These are phyloP conservation scores for Athalia cordata DNA, from an alignment of 2,888 invertebrate genomes.

Conservation along the genomic window DNA sequence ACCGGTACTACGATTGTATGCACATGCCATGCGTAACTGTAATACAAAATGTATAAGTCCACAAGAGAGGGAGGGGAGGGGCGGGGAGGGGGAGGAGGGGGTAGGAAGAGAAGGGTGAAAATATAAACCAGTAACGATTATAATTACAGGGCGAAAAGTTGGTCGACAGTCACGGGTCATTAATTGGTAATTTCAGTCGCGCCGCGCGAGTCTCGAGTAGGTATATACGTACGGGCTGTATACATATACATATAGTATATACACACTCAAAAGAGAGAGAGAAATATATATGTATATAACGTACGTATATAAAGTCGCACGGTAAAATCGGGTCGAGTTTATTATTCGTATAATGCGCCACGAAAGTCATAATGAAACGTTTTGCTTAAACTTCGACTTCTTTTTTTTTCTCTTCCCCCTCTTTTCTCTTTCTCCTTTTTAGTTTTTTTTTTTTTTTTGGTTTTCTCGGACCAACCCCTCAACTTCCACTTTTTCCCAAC, in stretches of 20 bases:
- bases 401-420: not conserved
- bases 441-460: not conserved
- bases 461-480: not conserved
- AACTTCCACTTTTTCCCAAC: not conserved
- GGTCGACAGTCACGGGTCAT: conserved; percentile 33
- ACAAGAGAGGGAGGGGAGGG: not conserved
- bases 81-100: not conserved
- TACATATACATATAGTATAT: not conserved
- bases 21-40: too few species aligned
- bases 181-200: conserved; percentile 23
- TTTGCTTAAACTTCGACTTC: conserved; percentile 14
- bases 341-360: conserved; percentile 33
- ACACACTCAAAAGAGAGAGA: not conserved
- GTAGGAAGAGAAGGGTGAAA: not conserved
- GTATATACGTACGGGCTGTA: not conserved
- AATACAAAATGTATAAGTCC: not conserved
- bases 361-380: conserved; percentile 18
- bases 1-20: too few species aligned
- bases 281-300: not conserved
- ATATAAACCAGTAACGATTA: conserved; percentile 17
- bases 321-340: conserved; percentile 19
- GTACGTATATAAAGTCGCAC: not conserved
- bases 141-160: conserved; percentile 24
- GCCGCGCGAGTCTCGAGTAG: not conserved
- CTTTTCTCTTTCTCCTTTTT: not conserved